Evolutionary conservation across 2,113 vertebrate species (phyloP).

Genomic region (Channa argus): DNA sequence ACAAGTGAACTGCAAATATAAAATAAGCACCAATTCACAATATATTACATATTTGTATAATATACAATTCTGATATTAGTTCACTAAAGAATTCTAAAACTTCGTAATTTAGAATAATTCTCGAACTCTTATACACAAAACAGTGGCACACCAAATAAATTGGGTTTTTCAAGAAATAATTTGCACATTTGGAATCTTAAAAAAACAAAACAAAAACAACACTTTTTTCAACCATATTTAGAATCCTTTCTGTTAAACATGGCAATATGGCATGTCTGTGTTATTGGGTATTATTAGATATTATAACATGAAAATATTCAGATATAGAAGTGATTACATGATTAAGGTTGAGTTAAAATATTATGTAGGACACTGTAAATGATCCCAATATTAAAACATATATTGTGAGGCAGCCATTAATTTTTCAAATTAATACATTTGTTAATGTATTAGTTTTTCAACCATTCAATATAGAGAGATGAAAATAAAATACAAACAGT

Average conservation of each 20-base stretch:
- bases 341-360: constrained; percentile 47
- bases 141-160: constrained; percentile 60
- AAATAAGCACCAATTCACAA: constrained; percentile 81
- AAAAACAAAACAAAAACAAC: constrained; percentile 13
- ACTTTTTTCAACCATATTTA: constrained; percentile 32
- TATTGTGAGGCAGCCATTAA: constrained; percentile 45
- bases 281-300: constrained; percentile 51
- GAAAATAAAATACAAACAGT: constrained; percentile 69
- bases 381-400: constrained; percentile 60
- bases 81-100: constrained; percentile 56
- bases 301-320: constrained; percentile 51
- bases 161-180: constrained; percentile 36
- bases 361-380: constrained; percentile 44
- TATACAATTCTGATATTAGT: constrained; percentile 72
- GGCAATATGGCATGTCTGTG: constrained; percentile 50
- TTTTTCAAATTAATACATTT: constrained; percentile 53
- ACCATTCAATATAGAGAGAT: constrained; percentile 43
- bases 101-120: constrained; percentile 61
- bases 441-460: constrained; percentile 34
- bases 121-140: constrained; percentile 59
- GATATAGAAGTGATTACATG: constrained; percentile 58
- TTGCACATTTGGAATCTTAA: constrained; percentile 34
- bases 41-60: constrained; percentile 80
- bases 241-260: constrained; percentile 42
- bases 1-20: constrained; percentile 71